Base-by-base conservation (phyloP, 1,140 invertebrate species). In the Hypsibius dujardini region DNA sequence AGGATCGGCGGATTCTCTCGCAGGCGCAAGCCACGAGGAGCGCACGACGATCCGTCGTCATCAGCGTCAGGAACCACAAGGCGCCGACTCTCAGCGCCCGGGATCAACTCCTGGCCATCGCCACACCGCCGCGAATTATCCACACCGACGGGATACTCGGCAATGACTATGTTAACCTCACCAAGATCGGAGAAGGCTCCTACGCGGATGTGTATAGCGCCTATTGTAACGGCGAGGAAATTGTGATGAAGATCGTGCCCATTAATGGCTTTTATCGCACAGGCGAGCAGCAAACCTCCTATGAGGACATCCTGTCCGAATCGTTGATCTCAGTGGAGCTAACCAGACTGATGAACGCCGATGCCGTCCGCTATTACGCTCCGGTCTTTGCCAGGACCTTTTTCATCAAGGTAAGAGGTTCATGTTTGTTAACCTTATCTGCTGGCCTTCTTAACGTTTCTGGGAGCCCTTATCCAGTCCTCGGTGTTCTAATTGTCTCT, bases 151-250 rank as follows among this genome's bases (percentile, higher is more conserved):
- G n/a, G 7, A 7, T 56, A 7, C 50, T 56, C 7, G 50, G 50
- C 50, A n/a, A 56, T 15, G 62, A 45, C 42, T 67, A 15, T 45
- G 45, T 3, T 15, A 42, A 67, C 42, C 45, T 67, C 3, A 42
- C 42, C 12, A 67, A 67, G 42, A 67, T 67, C 45, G 62, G 62
- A 42, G 62, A 67, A 45, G 62, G 62, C 3, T 67, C 62, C 3
- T 67, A 15, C 42, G 62, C 62, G 3, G 62, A 67, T 67, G 62
- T 67, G 42, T 67, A 67, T 42, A 67, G 62, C 62, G 62, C 42
- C 12, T 12, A 15, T 3, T 7, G 12, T 3, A 67, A 67, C 42
- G 62, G 62, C 12, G 12, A 67, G 62, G 12, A 67, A 42, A 45
- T 67, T 3, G 62, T 67, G 12, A 12, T 67, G 62, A 67, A 67